These are phyloP conservation scores for Melierax canorus DNA, from an alignment of 2,113 vertebrate genomes.

Conservation along the genomic window DNA sequence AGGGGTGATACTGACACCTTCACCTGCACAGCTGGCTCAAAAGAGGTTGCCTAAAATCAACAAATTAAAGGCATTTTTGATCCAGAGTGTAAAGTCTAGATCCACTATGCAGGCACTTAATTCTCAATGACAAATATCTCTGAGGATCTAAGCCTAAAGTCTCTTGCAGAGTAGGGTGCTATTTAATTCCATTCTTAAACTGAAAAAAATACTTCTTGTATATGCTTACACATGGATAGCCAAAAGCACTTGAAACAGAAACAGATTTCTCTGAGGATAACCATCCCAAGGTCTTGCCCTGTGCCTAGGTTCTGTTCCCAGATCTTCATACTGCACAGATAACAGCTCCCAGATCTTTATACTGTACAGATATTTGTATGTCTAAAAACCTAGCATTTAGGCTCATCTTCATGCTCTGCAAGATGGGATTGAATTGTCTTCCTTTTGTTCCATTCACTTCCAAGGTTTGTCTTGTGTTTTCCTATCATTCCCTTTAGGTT, in stretches of 20 bases:
- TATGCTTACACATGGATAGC: neutral
- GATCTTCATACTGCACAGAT: neutral
- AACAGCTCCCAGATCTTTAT: neutral
- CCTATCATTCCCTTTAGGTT: neutral
- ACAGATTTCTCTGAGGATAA: neutral
- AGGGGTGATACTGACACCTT: neutral
- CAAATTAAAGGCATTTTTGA: neutral
- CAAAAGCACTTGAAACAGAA: neutral
- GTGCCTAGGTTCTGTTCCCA: neutral
- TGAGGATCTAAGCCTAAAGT: neutral
- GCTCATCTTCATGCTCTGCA: neutral
- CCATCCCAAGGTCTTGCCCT: neutral
- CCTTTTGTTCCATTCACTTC: neutral
- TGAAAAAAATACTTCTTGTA: neutral
- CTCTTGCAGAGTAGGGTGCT: accelerated
- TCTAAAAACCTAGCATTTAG: neutral
- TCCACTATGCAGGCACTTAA: neutral
- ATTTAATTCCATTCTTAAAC: neutral
- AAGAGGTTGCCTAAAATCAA: neutral
- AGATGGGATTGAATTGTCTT: neutral
- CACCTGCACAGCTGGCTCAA: neutral
- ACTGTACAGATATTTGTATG: neutral
- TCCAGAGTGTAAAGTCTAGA: neutral
- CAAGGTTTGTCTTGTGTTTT: neutral
- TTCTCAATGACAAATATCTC: neutral